A percentile compares a stretch with the other conserved stretches of the same genome.
Conservation (phyloP, 2,113 vertebrate species). For the Gymnocephalus cernua region DNA sequence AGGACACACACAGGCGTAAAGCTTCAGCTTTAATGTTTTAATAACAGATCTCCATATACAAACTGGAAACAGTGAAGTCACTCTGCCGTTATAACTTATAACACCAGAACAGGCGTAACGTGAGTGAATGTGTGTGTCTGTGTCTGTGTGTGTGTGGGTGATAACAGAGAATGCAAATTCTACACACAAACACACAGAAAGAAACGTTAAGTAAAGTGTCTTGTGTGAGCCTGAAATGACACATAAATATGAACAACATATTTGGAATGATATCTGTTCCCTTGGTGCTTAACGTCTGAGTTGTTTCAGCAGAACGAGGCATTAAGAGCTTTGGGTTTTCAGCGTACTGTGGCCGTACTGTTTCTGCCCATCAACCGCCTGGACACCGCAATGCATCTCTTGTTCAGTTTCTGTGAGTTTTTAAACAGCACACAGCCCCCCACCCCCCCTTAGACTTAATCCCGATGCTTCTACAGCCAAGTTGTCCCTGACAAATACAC, state of each 20-base stretch:
- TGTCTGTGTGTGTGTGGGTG: conserved; percentile 7
- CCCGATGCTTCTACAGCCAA: not conserved
- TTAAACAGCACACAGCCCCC: not conserved
- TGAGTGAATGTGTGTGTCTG: conserved; percentile 21
- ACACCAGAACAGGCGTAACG: conserved; percentile 40
- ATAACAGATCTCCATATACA: conserved; percentile 75
- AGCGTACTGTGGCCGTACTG: no score
- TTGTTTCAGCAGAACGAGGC: not conserved
- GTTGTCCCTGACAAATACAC: no score
- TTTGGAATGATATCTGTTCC: conserved; percentile 3
- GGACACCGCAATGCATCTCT: not conserved
- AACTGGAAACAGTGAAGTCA: conserved; percentile 64
- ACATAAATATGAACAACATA: conserved; percentile 1
- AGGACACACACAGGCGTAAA: not conserved
- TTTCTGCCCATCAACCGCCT: not conserved
- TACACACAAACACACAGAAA: conserved; percentile 15
- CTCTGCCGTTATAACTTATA: conserved; percentile 42
- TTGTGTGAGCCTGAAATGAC: not conserved
- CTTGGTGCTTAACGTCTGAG: not conserved
- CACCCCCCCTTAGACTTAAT: not conserved
- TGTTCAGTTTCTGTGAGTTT: not conserved
- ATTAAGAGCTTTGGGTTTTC: not conserved
- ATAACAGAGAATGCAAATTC: conserved; percentile 39
- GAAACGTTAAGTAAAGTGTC: not conserved
- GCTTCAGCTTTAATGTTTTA: conserved; percentile 66